These are phyloP conservation scores for Diorhabda carinulata DNA, from an alignment of 1,140 invertebrate species.

Conservation along the genomic window DNA sequence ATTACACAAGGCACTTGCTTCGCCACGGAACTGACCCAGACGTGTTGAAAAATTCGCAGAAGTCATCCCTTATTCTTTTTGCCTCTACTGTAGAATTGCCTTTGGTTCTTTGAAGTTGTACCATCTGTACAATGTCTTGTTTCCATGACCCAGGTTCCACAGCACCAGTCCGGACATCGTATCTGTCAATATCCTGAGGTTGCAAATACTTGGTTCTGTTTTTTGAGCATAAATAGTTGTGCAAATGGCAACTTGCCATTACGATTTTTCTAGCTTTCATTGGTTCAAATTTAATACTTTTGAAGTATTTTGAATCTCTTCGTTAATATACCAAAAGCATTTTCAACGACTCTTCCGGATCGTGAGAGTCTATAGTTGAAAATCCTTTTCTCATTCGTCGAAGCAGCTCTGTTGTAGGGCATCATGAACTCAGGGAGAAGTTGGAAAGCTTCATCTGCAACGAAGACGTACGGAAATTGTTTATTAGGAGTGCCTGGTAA, in stretches of 20 bases:
- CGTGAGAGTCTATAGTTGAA: not conserved
- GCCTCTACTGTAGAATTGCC: constrained; percentile 11
- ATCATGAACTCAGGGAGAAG: not conserved
- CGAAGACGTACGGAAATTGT: not conserved
- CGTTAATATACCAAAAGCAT: no score
- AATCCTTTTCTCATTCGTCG: no score
- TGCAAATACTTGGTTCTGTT: not conserved
- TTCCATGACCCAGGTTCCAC: constrained; percentile 4
- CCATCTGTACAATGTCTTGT: constrained; percentile 14
- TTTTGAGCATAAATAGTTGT: constrained; percentile 21
- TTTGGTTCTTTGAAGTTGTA: not conserved
- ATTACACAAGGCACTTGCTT: constrained; percentile 8
- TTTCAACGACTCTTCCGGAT: no score
- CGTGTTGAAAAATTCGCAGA: constrained; percentile 15
- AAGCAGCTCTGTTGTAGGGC: no score
- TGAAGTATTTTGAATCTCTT: not conserved
- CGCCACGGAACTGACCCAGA: constrained; percentile 12
- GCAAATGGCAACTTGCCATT: constrained; percentile 20
- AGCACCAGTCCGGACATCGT: not conserved
- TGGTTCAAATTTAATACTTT: constrained; percentile 18
- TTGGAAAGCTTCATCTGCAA: constrained; percentile 3
- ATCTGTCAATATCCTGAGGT: not conserved
- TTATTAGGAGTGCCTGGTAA: no score
- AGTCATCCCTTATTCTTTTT: constrained; percentile 15
- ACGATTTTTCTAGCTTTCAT: constrained; percentile 19